Evolutionary conservation across 2,113 vertebrate genomes (phyloP).

Genomic region (Hippolais icterina): DNA sequence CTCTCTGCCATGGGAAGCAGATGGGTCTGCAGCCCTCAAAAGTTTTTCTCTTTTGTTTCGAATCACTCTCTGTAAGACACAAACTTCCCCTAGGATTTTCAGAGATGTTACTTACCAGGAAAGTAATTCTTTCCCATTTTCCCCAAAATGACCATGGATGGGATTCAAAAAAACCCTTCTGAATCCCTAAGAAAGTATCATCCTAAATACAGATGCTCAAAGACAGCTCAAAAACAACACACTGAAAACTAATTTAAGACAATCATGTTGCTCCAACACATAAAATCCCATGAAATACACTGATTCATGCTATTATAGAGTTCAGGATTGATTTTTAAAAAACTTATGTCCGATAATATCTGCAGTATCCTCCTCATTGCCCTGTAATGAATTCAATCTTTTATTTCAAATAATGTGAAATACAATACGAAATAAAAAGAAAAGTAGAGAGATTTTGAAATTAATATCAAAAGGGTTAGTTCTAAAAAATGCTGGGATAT

Average conservation of each 20-base stretch:
- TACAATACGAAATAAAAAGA: not conserved
- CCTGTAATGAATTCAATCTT: not conserved
- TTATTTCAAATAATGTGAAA: slow-evolving; percentile 12
- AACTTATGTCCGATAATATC: not conserved
- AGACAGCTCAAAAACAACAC: not conserved
- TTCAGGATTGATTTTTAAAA: not conserved
- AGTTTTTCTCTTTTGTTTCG: not conserved
- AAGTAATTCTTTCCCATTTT: not conserved
- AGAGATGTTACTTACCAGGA: not conserved
- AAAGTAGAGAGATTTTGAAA: slow-evolving; percentile 24
- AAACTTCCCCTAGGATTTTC: not conserved
- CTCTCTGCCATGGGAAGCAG: not conserved
- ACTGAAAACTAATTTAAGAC: slow-evolving; percentile 47
- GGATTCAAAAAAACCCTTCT: not conserved
- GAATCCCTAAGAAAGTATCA: not conserved
- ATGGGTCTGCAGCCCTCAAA: not conserved
- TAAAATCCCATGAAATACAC: not conserved
- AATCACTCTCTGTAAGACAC: not conserved
- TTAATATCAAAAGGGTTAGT: not conserved
- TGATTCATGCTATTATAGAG: not conserved
- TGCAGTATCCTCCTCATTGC: not conserved
- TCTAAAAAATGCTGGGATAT: not conserved
- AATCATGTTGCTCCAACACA: not conserved
- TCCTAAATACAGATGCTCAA: not conserved
- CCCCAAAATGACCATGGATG: not conserved